Evolutionary conservation across 2,113 vertebrate species (phyloP).

Genomic region (Phoenicopterus ruber): DNA sequence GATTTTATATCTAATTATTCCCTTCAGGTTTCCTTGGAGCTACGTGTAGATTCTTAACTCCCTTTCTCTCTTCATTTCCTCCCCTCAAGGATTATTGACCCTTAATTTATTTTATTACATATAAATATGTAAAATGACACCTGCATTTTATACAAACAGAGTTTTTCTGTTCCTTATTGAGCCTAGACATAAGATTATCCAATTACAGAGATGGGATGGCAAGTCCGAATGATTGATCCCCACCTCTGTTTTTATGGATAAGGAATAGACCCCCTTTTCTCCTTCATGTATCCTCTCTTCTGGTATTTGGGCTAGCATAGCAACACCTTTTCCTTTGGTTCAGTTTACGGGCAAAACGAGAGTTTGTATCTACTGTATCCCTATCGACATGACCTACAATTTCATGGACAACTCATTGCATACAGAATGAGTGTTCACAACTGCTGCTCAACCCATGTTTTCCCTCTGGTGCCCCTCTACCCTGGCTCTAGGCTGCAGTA

Average conservation of each 20-base stretch:
- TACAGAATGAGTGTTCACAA: not conserved
- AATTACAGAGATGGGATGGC: not conserved
- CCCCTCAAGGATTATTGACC: not conserved
- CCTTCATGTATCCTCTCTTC: not conserved
- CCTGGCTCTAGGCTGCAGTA: not conserved
- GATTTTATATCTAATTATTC: not conserved
- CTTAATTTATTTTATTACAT: not conserved
- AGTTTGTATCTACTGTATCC: not conserved
- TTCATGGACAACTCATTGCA: not conserved
- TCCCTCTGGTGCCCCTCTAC: not conserved
- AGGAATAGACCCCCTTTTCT: not conserved
- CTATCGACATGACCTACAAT: not conserved
- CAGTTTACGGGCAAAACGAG: not conserved
- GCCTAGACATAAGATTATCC: not conserved
- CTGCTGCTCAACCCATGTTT: not conserved
- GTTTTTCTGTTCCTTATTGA: not conserved
- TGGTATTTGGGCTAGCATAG: not conserved
- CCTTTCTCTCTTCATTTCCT: not conserved
- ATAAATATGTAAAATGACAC: not conserved
- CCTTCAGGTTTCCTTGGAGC: not conserved
- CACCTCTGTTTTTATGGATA: not conserved
- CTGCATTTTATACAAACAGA: not conserved
- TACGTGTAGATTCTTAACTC: not conserved
- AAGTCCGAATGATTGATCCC: not conserved
- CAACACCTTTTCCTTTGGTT: not conserved